Conservation (phyloP, 2,797 vertebrate genomes). For the Bryconaethiops microstoma region DNA sequence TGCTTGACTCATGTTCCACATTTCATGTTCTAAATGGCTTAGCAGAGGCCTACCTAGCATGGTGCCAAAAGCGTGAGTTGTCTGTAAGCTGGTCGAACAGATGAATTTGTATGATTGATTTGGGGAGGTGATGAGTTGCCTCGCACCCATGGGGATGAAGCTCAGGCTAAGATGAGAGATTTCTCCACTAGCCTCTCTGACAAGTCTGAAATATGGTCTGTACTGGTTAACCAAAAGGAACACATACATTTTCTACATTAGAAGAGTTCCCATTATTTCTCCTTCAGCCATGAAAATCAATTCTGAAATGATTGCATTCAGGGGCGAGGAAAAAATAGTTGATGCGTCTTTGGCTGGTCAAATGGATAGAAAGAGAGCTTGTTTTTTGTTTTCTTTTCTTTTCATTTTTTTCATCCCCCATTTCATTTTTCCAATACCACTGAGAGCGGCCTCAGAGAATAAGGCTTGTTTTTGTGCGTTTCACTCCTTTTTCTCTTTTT, state of each 20-base stretch:
- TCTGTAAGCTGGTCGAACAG: slow-evolving; percentile 63
- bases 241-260: slow-evolving; percentile 98
- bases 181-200: slow-evolving; percentile 90
- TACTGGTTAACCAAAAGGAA: slow-evolving; percentile 99
- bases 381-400: slow-evolving; percentile 40
- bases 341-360: slow-evolving; percentile 89
- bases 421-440: slow-evolving; percentile 42
- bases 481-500: slow-evolving; percentile 66
- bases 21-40: neutral
- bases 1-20: neutral
- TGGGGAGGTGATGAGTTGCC: slow-evolving; percentile 77
- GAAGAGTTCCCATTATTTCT: slow-evolving; percentile 99
- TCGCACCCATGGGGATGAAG: slow-evolving; percentile 71
- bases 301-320: slow-evolving; percentile 97
- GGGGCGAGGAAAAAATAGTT: slow-evolving; percentile 81
- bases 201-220: slow-evolving; percentile 95
- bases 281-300: slow-evolving; percentile 98
- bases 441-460: slow-evolving; percentile 69
- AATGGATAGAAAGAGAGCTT: slow-evolving; percentile 81
- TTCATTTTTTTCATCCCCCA: slow-evolving; percentile 1
- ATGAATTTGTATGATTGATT: slow-evolving; percentile 76
- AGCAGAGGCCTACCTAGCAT: neutral
- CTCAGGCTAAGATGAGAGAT: slow-evolving; percentile 76
- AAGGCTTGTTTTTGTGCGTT: slow-evolving; percentile 66
- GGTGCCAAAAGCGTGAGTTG: slow-evolving; percentile 16